Evolutionary conservation across 2,113 vertebrate species (phyloP).

Genomic region (Anser brachyrhynchus): DNA sequence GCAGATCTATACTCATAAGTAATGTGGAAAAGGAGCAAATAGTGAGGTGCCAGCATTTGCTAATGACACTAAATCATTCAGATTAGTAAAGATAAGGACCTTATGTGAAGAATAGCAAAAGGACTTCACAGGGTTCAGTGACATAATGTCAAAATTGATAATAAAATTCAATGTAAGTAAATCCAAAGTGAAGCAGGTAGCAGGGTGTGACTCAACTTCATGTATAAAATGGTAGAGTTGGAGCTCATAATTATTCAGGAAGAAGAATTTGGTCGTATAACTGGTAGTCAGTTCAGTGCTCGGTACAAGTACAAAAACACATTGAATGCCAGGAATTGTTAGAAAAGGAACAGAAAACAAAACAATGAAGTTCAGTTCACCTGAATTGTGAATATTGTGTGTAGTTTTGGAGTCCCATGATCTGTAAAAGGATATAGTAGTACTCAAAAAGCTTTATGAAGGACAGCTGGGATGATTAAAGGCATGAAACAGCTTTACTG

Average conservation of each 20-base stretch:
- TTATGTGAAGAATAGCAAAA: neutral
- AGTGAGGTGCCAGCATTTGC: neutral
- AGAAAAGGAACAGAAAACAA: neutral
- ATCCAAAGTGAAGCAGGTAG: neutral
- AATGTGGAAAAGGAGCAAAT: neutral
- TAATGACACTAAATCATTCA: neutral
- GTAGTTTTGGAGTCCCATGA: neutral
- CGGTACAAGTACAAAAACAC: neutral
- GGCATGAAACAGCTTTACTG: conserved; percentile 5
- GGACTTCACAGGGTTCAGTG: neutral
- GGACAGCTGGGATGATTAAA: conserved; percentile 6
- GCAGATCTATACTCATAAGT: neutral
- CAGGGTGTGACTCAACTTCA: neutral
- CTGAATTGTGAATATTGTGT: neutral
- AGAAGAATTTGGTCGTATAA: neutral
- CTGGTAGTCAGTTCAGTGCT: neutral
- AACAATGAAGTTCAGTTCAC: neutral
- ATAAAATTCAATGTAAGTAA: conserved; percentile 4
- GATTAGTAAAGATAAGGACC: neutral
- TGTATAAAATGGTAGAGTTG: neutral
- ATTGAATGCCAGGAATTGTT: neutral
- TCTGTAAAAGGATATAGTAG: neutral
- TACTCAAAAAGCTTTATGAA: conserved; percentile 1
- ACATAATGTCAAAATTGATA: neutral
- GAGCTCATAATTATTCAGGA: neutral